A percentile compares a stretch with the other conserved stretches of the same genome.
These are phyloP conservation scores for Morpho deidamia DNA, from an alignment of 2,888 invertebrate species.

Conservation along the genomic window DNA sequence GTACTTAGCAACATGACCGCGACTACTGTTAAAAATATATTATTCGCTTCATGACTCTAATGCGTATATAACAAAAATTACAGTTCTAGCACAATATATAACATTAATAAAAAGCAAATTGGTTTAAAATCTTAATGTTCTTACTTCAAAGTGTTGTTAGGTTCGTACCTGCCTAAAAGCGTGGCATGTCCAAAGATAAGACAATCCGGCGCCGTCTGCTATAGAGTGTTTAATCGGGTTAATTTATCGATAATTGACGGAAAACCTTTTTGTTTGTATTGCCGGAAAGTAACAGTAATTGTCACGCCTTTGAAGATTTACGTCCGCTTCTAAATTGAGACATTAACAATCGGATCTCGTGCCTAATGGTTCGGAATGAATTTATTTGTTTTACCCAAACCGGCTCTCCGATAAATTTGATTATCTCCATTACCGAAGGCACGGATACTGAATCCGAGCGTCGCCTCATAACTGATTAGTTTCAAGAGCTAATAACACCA, in stretches of 20 bases:
- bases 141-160: conserved; percentile 48
- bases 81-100: conserved; percentile 28
- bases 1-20: conserved; percentile 8
- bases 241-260: conserved; percentile 79
- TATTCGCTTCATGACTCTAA: not conserved
- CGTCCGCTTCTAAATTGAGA: conserved; percentile 78
- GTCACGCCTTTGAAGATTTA: conserved; percentile 79
- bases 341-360: conserved; percentile 77
- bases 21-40: conserved; percentile 17
- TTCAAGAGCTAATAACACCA: conserved; percentile 15
- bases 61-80: not conserved
- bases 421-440: conserved; percentile 36
- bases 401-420: conserved; percentile 60
- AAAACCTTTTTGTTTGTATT: conserved; percentile 77
- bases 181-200: conserved; percentile 74
- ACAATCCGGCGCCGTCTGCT: conserved; percentile 70
- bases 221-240: conserved; percentile 74
- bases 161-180: conserved; percentile 73
- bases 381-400: conserved; percentile 71
- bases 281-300: conserved; percentile 78
- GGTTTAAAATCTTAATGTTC: conserved; percentile 62
- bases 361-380: conserved; percentile 77
- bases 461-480: conserved; percentile 24
- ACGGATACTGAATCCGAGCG: conserved; percentile 44
- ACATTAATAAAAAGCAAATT: conserved; percentile 69